Evolutionary conservation across 23 tunicate species (phyloP), one percentile per base, ranked within the genome.

Genomic region (Halocynthia roretzi): DNA sequence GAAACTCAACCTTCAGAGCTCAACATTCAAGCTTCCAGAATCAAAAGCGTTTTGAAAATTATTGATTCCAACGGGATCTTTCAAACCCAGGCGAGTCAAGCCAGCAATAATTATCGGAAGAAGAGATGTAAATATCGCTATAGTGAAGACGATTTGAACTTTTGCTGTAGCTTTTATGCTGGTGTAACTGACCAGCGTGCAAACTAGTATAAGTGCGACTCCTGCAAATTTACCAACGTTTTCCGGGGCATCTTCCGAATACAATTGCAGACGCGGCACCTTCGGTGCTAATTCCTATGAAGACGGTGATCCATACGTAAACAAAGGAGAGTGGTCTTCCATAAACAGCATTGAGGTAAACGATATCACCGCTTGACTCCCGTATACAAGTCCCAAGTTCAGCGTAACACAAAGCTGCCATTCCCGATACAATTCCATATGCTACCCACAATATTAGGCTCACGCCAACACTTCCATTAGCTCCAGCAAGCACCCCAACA

Each of bases 401-500:
- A 50, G 79, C 71, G 51, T 84, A 84, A 66, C 89, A 84, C 14
- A 84, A 73, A 5, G 89, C 62, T 6, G 65, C 72, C 64, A 84
- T 44, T 52, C 84, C 84, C 7, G 87, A 66, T 20, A 83, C 55
- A 7, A 85, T 22, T 7, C 90, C 90, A 70, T 83, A 85, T 54
- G 80, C 80, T 52, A 70, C 84, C 90, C 90, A 85, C 56, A 85
- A 52, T 50, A 85, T 76, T 51, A 85, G 51, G 54, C 90, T 85
- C 76, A 85, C 54, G 7, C 90, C 90, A 65, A 85, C 90, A 50
- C 90, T 85, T 5, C 84, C 81, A 60, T 85, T 80, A 17, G 78
- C 71, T 7, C 84, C 80, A 12, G 76, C 80, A 18, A 85, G 69
- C 48, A 85, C 90, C 18, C 90, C 90, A 7, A 80, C 90, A 8